Evolutionary conservation across 1,140 invertebrate species (phyloP).

Genomic region (Dendroctonus ponderosae): DNA sequence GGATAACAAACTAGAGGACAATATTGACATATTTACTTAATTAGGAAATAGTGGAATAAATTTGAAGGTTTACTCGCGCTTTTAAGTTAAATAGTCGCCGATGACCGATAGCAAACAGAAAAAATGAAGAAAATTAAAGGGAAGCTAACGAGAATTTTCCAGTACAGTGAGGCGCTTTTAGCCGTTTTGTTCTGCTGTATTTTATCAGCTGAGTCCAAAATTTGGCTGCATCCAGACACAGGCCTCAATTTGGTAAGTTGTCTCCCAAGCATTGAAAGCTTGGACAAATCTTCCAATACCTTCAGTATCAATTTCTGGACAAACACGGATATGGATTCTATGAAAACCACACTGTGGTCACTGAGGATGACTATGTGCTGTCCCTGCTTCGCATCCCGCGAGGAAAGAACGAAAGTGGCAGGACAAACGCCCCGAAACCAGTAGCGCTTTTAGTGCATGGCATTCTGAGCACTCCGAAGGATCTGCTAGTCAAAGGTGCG

Average conservation of each 20-base stretch:
- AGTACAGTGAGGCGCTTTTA: conserved; percentile 4
- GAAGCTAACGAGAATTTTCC: too few relatives aligned
- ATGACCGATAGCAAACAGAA: too few relatives aligned
- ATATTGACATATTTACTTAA: too few relatives aligned
- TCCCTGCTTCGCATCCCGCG: conserved; percentile 65
- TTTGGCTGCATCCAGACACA: conserved; percentile 5
- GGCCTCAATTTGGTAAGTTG: conserved; percentile 9
- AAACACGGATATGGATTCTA: conserved; percentile 59
- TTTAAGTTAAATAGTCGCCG: too few relatives aligned
- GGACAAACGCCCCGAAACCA: neutral
- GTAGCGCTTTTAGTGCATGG: too few relatives aligned
- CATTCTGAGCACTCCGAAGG: too few relatives aligned
- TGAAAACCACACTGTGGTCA: conserved; percentile 64
- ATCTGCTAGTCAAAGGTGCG: too few relatives aligned
- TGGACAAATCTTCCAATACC: neutral
- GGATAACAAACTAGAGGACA: too few relatives aligned
- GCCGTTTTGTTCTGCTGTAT: neutral
- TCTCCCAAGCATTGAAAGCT: neutral
- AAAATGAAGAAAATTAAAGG: too few relatives aligned
- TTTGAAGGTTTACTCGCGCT: too few relatives aligned
- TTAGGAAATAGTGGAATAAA: too few relatives aligned
- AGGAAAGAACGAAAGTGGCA: conserved; percentile 34
- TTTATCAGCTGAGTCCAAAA: neutral
- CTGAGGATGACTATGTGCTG: conserved; percentile 71
- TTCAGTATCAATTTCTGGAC: conserved; percentile 49